Percentiles rank a stretch among this genome's conserved stretches.
Conservation (phyloP, 2,888 invertebrate species). For the Spatulosminthurus flaviceps region DNA sequence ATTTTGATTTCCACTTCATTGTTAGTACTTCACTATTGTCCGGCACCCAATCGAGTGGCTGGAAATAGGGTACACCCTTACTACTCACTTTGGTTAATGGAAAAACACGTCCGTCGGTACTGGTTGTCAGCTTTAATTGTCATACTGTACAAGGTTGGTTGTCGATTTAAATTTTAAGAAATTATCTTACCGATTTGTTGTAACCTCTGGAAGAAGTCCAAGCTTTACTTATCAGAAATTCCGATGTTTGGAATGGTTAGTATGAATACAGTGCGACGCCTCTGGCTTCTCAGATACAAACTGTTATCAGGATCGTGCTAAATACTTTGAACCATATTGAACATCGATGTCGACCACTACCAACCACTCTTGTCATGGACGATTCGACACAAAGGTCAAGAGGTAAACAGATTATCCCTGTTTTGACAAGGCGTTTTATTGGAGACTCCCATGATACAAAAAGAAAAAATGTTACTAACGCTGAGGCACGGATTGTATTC, state of each 20-base stretch:
- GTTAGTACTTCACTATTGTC: constrained; percentile 81
- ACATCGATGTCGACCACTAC: constrained; percentile 87
- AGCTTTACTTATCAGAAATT: too few species aligned
- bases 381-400: constrained; percentile 75
- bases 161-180: too few species aligned
- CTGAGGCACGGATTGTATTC: neutral
- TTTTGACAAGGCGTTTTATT: too few species aligned
- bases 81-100: constrained; percentile 88
- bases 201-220: too few species aligned
- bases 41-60: constrained; percentile 74
- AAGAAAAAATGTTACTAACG: neutral
- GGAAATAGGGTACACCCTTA: constrained; percentile 71
- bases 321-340: constrained; percentile 92
- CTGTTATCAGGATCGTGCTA: constrained; percentile 86
- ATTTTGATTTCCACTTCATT: constrained; percentile 86
- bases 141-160: constrained; percentile 88
- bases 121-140: constrained; percentile 95
- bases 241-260: constrained; percentile 62
- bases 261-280: constrained; percentile 68
- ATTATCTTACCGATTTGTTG: too few species aligned
- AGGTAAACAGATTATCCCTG: constrained; percentile 69
- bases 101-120: constrained; percentile 84
- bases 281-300: constrained; percentile 73
- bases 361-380: constrained; percentile 80
- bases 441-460: too few species aligned